Evolutionary conservation across 2,113 vertebrate genomes (phyloP).

Genomic region (Taurulus bubalis): DNA sequence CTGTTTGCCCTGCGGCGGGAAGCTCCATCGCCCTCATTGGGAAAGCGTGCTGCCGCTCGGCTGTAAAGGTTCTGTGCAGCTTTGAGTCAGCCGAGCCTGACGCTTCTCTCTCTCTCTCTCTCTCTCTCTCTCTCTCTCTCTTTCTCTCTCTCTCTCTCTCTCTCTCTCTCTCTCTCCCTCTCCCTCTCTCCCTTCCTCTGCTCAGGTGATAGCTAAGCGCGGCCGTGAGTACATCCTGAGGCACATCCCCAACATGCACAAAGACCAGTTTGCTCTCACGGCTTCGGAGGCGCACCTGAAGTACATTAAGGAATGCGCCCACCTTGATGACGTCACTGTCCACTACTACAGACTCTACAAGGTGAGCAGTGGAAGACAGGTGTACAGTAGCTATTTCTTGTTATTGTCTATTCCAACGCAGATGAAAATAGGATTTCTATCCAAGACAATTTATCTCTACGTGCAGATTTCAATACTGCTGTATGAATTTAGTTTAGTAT

Average conservation of each 20-base stretch:
- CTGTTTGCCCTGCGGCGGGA: slow-evolving; percentile 38
- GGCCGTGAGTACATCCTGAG: slow-evolving; percentile 97
- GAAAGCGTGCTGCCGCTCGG: slow-evolving; percentile 10
- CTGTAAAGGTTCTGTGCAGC: slow-evolving; percentile 6
- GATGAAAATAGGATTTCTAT: background rate
- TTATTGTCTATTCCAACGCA: background rate
- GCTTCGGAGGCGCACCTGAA: slow-evolving; percentile 96
- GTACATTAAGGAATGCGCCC: slow-evolving; percentile 96
- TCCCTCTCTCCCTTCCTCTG: no score
- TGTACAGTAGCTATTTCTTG: background rate
- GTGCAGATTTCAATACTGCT: background rate
- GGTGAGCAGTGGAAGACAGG: slow-evolving; percentile 76
- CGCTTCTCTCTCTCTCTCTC: background rate
- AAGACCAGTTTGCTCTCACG: slow-evolving; percentile 96
- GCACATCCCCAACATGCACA: slow-evolving; percentile 99
- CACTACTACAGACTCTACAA: slow-evolving; percentile 98
- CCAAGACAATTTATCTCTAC: background rate
- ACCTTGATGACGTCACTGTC: slow-evolving; percentile 95
- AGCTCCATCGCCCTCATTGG: slow-evolving; percentile 26
- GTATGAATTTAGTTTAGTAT: background rate
- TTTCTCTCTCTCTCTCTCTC: no score
- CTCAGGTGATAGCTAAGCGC: slow-evolving; percentile 95
- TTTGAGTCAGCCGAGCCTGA: slow-evolving; percentile 27
- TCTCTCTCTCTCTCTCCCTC: no score
- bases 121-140: no score